Evolutionary conservation across 2,888 invertebrate genomes (phyloP).

Genomic region (Cantharis nigra): DNA sequence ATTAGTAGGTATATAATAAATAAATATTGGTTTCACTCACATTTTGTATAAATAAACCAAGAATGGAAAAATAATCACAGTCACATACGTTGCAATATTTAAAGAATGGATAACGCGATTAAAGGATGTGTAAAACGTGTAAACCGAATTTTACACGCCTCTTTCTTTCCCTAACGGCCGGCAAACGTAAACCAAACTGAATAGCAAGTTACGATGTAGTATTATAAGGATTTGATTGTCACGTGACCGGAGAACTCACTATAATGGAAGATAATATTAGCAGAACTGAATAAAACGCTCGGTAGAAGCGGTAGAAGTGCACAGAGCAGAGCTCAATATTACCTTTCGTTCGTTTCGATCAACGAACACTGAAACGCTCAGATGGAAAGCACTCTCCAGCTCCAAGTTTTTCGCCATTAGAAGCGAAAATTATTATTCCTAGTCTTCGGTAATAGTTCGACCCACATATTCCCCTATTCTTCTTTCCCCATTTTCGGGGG

Average conservation of each 20-base stretch:
- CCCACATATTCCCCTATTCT: background rate
- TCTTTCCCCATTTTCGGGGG: background rate
- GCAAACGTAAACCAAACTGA: constrained; percentile 30
- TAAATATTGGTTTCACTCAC: constrained; percentile 11
- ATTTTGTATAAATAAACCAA: constrained; percentile 13
- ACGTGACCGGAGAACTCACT: constrained; percentile 30
- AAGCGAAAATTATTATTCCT: background rate
- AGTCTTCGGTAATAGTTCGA: background rate
- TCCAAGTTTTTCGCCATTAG: constrained; percentile 20
- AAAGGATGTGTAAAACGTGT: background rate
- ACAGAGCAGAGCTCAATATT: constrained; percentile 11
- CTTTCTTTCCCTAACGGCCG: constrained; percentile 18
- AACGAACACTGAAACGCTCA: constrained; percentile 22
- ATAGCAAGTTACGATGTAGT: constrained; percentile 32
- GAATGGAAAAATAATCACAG: constrained; percentile 22
- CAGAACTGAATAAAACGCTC: constrained; percentile 4
- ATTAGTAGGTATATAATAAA: background rate
- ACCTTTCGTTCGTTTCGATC: constrained; percentile 21
- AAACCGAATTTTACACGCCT: constrained; percentile 13
- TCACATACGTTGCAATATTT: constrained; percentile 11
- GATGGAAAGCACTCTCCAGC: constrained; percentile 13
- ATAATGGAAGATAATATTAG: constrained; percentile 25
- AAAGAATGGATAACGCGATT: constrained; percentile 1
- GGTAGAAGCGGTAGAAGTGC: background rate
- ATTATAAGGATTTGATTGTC: constrained; percentile 32